These are phyloP conservation scores for Phorcus lineatus DNA, from an alignment of 2,888 invertebrate genomes.

Conservation along the genomic window DNA sequence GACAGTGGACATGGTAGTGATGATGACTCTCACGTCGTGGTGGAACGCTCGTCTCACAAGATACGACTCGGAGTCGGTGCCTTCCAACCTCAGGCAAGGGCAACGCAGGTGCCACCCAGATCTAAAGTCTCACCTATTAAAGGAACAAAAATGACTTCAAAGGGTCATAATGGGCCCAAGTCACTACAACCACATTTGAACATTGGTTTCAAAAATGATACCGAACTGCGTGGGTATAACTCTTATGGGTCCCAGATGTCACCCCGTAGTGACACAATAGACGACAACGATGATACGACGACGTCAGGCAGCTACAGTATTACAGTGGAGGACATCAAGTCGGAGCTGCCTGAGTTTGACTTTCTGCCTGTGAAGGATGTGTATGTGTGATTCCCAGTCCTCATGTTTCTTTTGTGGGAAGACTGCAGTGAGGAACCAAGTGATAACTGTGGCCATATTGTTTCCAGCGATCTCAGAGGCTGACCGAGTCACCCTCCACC, in stretches of 20 bases:
- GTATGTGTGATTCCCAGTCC: slow-evolving; percentile 2
- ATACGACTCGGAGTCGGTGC: not conserved
- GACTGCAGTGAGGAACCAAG: no score
- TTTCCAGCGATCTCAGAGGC: no score
- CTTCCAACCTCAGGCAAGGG: not conserved
- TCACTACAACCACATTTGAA: not conserved
- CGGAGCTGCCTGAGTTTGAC: slow-evolving; percentile 11
- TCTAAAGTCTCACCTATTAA: not conserved
- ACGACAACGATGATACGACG: slow-evolving; percentile 41
- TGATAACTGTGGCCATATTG: no score
- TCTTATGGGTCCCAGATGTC: not conserved
- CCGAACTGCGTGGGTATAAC: not conserved
- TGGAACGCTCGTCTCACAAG: not conserved
- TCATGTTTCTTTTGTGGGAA: not conserved
- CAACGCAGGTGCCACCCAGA: not conserved
- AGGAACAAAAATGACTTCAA: not conserved
- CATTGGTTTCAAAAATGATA: not conserved
- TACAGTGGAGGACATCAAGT: slow-evolving; percentile 32
- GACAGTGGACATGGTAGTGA: slow-evolving; percentile 49
- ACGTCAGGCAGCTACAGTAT: slow-evolving; percentile 47
- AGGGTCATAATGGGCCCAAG: not conserved
- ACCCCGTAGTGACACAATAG: slow-evolving; percentile 24
- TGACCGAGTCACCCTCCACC: no score
- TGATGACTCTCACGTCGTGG: slow-evolving; percentile 37
- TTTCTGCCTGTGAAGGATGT: slow-evolving; percentile 22